Evolutionary conservation across 2,797 vertebrate genomes (phyloP), one percentile per base, ranked within the genome.

Genomic region (Jordanella pulchra): DNA sequence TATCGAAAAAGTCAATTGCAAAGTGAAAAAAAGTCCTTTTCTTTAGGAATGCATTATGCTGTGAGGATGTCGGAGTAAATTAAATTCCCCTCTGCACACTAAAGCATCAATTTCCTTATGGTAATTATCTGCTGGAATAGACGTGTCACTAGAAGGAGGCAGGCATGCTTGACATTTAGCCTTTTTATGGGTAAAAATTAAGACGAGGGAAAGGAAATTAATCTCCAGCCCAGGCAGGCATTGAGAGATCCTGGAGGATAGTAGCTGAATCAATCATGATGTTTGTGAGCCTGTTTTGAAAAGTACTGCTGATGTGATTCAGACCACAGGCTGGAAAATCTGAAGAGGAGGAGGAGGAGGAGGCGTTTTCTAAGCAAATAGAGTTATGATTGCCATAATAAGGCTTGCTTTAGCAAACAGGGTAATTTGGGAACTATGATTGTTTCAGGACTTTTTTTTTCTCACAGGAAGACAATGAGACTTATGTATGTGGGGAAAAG

Each of bases 71-170:
- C 96, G 94, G 95, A 96, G 97, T 97, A 99, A 99, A 99, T 99
- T 99, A 98, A 98, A 98, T 99, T 97, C 95, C 96, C 95, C 95
- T 94, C 94, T 94, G 95, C 96, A 96, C 96, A 97, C 96, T 96
- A 97, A 98, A 97, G 97, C 97, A 98, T 97, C 97, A 97, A 98
- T 99, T 99, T 98, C 97, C 97, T 97, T 98, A 98, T 98, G 97
- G 97, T 99, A 99, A 99, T 99, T 98, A 99, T 98, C 96, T 98
- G 96, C 96, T 96, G 97, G 97, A 97, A 98, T 98, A 96, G 96
- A 98, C 96, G 96, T 99, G 97, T 99, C 97, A 97, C 95, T 95
- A 93, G 96, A 95, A 95, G 96, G 96, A 97, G 93, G 93, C 94
- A 94, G 97, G 97, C 97, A 96, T 96, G 96, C 95, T 97, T 98